Evolutionary conservation across 2,113 vertebrate species (phyloP).

Genomic region (Bujurquina vittata): DNA sequence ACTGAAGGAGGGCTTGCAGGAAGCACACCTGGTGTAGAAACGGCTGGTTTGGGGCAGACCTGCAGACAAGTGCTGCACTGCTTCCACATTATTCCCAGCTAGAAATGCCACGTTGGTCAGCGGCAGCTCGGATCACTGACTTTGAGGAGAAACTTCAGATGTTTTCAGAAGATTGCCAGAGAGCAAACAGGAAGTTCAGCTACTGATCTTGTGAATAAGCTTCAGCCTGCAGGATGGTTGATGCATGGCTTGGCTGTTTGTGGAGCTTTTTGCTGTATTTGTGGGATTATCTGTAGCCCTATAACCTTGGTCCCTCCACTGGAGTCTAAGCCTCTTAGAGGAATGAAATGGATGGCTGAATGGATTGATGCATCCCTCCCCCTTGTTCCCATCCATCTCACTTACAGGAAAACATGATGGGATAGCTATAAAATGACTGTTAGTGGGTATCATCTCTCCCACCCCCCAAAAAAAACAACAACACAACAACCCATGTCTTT

Average conservation of each 20-base stretch:
- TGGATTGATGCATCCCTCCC: slow-evolving; percentile 63
- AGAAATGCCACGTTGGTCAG: slow-evolving; percentile 54
- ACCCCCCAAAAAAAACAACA: slow-evolving; percentile 26
- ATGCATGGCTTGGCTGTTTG: slow-evolving; percentile 51
- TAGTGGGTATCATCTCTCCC: not conserved
- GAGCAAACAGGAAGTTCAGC: slow-evolving; percentile 40
- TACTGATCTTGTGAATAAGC: slow-evolving; percentile 52
- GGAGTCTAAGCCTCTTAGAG: slow-evolving; percentile 77
- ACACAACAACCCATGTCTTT: slow-evolving; percentile 6
- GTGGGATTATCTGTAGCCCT: slow-evolving; percentile 73
- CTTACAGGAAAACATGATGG: slow-evolving; percentile 53
- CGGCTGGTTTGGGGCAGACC: slow-evolving; percentile 49
- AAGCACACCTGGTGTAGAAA: slow-evolving; percentile 70
- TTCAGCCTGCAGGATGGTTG: slow-evolving; percentile 25
- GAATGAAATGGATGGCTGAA: slow-evolving; percentile 72
- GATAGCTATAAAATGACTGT: slow-evolving; percentile 26
- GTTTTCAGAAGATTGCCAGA: slow-evolving; percentile 12
- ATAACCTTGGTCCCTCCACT: slow-evolving; percentile 73
- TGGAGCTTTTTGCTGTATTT: slow-evolving; percentile 61
- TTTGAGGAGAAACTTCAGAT: slow-evolving; percentile 41
- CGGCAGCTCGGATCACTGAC: slow-evolving; percentile 33
- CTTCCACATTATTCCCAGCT: too few species aligned
- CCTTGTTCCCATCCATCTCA: slow-evolving; percentile 54
- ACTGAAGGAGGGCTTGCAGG: slow-evolving; percentile 20
- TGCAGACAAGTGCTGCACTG: slow-evolving; percentile 51